Percentiles rank a stretch among this genome's conserved stretches.
These are phyloP conservation scores for Marcusenius ussheri DNA, from an alignment of 2,113 vertebrate genomes.

Conservation along the genomic window DNA sequence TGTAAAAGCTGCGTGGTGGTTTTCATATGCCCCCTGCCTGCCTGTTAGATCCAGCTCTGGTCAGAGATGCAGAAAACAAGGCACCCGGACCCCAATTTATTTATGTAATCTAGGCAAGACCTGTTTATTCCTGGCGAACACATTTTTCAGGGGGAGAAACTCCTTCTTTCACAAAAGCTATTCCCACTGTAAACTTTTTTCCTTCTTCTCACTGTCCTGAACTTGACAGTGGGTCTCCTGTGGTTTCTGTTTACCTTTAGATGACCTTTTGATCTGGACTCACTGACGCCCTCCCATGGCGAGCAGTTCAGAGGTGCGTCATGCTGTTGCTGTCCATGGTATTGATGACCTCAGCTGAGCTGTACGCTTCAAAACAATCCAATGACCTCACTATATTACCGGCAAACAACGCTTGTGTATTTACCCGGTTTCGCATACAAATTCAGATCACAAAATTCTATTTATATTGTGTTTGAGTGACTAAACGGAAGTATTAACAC, in stretches of 20 bases:
- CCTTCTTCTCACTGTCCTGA: not conserved
- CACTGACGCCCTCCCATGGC: constrained; percentile 42
- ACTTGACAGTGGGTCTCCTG: not conserved
- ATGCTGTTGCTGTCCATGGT: constrained; percentile 42
- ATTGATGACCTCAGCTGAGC: constrained; percentile 16
- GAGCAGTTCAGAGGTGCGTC: constrained; percentile 2
- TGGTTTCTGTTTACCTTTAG: not conserved
- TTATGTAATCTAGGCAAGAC: constrained; percentile 1
- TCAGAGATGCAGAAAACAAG: not conserved
- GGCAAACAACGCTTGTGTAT: not conserved
- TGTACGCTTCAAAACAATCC: not conserved
- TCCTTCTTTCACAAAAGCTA: not conserved
- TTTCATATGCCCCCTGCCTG: not conserved
- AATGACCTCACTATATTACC: not conserved
- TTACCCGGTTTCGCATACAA: not conserved
- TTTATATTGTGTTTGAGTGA: not conserved
- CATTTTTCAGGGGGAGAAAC: not conserved
- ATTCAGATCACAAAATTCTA: not conserved
- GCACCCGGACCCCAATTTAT: not conserved
- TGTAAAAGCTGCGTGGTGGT: not conserved
- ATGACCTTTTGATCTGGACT: constrained; percentile 23
- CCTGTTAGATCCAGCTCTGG: not conserved
- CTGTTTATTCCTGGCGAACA: not conserved
- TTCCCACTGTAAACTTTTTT: not conserved
- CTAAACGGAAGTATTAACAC: not conserved